Evolutionary conservation across 2,797 vertebrate genomes (phyloP).

Genomic region (Rhinatrema bivittatum): DNA sequence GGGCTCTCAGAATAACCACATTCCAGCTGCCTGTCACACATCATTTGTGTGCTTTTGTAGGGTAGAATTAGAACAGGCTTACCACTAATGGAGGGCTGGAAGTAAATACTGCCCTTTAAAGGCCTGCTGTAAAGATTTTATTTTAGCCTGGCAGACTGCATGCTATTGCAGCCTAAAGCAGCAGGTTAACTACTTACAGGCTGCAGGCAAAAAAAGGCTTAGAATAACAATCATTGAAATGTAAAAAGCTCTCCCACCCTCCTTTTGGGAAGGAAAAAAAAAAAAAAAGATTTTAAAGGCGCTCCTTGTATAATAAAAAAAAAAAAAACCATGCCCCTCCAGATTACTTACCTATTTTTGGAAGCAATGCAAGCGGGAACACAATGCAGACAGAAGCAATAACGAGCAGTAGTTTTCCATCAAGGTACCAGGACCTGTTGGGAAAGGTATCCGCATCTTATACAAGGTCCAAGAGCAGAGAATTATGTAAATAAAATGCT

Average conservation of each 20-base stretch:
- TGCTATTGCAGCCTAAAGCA: slow-evolving; percentile 59
- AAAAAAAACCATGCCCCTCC: slow-evolving; percentile 14
- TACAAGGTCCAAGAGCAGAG: not conserved
- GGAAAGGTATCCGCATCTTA: slow-evolving; percentile 4
- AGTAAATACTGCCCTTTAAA: slow-evolving; percentile 65
- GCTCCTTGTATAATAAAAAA: too few species aligned
- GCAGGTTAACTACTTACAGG: slow-evolving; percentile 61
- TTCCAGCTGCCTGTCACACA: slow-evolving; percentile 67
- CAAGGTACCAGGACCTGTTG: slow-evolving; percentile 75
- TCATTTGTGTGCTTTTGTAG: slow-evolving; percentile 61
- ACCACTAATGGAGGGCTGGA: slow-evolving; percentile 62
- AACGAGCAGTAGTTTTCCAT: slow-evolving; percentile 71
- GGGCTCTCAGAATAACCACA: slow-evolving; percentile 58
- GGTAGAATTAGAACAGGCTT: slow-evolving; percentile 63
- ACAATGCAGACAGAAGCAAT: slow-evolving; percentile 70
- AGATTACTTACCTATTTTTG: slow-evolving; percentile 81
- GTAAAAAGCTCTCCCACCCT: slow-evolving; percentile 30
- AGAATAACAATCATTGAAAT: slow-evolving; percentile 35
- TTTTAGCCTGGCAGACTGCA: slow-evolving; percentile 66
- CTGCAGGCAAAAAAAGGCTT: slow-evolving; percentile 44
- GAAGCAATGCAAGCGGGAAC: slow-evolving; percentile 80
- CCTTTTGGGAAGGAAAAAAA: slow-evolving; percentile 34
- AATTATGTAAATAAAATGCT: not conserved
- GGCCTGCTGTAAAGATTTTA: slow-evolving; percentile 68
- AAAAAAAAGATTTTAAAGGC: slow-evolving; percentile 39